Evolutionary conservation across 2,888 invertebrate genomes (phyloP).

Genomic region (Tetragonisca angustula): DNA sequence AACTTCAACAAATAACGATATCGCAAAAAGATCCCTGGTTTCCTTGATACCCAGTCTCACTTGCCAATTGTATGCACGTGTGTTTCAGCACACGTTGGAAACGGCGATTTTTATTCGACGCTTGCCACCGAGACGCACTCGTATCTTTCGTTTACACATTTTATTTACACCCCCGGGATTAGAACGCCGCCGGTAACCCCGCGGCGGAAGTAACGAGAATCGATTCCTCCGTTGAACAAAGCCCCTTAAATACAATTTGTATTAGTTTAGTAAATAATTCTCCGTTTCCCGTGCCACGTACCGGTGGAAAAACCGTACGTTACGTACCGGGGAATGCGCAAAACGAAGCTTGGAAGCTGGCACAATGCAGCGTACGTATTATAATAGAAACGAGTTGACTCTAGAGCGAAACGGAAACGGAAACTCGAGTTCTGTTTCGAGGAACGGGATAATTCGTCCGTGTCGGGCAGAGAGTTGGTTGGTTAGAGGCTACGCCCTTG

Average conservation of each 20-base stretch:
- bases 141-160: slow-evolving; percentile 8
- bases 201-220: neutral
- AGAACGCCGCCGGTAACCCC: neutral
- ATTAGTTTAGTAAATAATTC: neutral
- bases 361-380: neutral
- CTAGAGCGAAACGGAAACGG: neutral
- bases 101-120: slow-evolving; percentile 28
- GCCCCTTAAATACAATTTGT: neutral
- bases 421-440: neutral
- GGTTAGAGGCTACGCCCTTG: neutral
- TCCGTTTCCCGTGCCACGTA: neutral
- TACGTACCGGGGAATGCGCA: neutral
- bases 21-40: too few relatives aligned
- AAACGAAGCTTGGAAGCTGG: neutral
- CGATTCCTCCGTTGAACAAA: neutral
- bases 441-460: slow-evolving; percentile 7
- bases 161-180: neutral
- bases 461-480: slow-evolving; percentile 2
- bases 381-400: neutral
- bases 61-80: too few relatives aligned
- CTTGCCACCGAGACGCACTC: neutral
- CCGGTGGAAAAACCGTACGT: neutral
- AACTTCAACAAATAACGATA: too few relatives aligned
- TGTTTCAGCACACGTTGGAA: too few relatives aligned
- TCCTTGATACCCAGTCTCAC: too few relatives aligned